phyloP scores from a whole-genome alignment of 37 sponge, comb jelly and placozoan genomes.

The Oopsacas minuta region DNA sequence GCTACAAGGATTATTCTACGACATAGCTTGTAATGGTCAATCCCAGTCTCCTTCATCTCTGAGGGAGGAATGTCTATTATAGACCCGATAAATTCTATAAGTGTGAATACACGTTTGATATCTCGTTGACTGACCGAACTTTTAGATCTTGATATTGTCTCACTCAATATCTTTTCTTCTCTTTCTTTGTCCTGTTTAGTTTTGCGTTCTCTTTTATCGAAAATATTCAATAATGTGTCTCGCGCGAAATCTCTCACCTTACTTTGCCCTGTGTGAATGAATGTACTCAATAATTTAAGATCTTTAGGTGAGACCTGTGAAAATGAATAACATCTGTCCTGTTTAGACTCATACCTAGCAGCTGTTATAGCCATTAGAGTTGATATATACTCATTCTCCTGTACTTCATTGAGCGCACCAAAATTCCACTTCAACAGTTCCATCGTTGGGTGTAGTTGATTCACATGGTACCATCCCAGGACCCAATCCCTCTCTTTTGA shows the following conservation, averaged over 20 bases:
- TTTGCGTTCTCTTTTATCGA: neutral
- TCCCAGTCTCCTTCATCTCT: neutral
- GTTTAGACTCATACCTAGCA: neutral
- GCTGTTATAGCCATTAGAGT: slow-evolving; percentile 1
- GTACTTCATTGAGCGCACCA: slow-evolving; percentile 51
- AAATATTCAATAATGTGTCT: slow-evolving; percentile 23
- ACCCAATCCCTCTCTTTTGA: slow-evolving; percentile 43
- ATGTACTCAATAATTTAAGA: slow-evolving; percentile 23
- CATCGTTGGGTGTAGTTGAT: slow-evolving; percentile 58
- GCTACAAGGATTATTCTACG: slow-evolving; percentile 41
- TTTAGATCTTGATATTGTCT: slow-evolving; percentile 33
- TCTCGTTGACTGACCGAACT: slow-evolving; percentile 82
- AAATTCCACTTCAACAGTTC: slow-evolving; percentile 64
- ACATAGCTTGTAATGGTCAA: neutral
- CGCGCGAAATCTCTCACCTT: slow-evolving; percentile 44
- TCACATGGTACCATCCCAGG: slow-evolving; percentile 56
- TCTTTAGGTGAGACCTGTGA: neutral
- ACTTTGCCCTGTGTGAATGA: slow-evolving; percentile 47
- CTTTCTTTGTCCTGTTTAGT: neutral
- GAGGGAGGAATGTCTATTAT: neutral
- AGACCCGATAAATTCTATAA: slow-evolving; percentile 3
- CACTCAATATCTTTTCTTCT: neutral
- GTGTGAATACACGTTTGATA: slow-evolving; percentile 45
- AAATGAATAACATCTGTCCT: neutral
- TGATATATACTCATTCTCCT: slow-evolving; percentile 57